A percentile compares a stretch with the other conserved stretches of the same genome.
Conservation (phyloP, 2,888 invertebrate species). For the Phyto melanocephala region DNA sequence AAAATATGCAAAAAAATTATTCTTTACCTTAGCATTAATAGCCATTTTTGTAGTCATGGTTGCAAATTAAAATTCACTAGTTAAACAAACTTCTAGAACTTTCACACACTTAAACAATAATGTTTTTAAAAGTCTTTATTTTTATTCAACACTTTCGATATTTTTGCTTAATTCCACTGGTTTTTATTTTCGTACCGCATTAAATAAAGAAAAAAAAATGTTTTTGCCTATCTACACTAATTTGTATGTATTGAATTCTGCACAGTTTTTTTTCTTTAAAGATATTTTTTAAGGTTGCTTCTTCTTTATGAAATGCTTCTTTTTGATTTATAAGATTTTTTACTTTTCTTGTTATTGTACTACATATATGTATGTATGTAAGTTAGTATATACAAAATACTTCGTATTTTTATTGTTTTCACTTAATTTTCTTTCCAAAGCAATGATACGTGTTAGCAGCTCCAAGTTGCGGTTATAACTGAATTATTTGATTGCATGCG, state of each 20-base stretch:
- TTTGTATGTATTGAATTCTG: neutral
- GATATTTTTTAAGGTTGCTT: neutral
- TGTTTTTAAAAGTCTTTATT: neutral
- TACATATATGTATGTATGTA: too few relatives aligned
- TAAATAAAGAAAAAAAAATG: neutral
- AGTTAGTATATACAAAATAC: constrained; percentile 6
- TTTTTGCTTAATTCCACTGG: constrained; percentile 21
- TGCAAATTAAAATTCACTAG: neutral
- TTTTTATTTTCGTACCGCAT: neutral
- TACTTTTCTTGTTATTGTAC: neutral
- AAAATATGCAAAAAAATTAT: too few relatives aligned
- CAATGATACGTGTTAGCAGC: constrained; percentile 68
- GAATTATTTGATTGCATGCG: constrained; percentile 68
- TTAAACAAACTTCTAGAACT: constrained; percentile 14
- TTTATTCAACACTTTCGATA: constrained; percentile 26
- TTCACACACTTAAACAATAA: constrained; percentile 12
- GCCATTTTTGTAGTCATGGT: constrained; percentile 76
- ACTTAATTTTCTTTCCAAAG: constrained; percentile 31
- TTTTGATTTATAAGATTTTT: neutral
- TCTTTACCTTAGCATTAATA: constrained; percentile 74
- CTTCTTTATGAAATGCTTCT: constrained; percentile 5
- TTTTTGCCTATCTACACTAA: constrained; percentile 4
- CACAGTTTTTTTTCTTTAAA: constrained; percentile 11
- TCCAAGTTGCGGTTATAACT: constrained; percentile 73
- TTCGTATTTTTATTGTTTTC: constrained; percentile 31